phyloP scores from a whole-genome alignment of 2,113 vertebrate genomes.

The Ctenodactylus gundi region DNA sequence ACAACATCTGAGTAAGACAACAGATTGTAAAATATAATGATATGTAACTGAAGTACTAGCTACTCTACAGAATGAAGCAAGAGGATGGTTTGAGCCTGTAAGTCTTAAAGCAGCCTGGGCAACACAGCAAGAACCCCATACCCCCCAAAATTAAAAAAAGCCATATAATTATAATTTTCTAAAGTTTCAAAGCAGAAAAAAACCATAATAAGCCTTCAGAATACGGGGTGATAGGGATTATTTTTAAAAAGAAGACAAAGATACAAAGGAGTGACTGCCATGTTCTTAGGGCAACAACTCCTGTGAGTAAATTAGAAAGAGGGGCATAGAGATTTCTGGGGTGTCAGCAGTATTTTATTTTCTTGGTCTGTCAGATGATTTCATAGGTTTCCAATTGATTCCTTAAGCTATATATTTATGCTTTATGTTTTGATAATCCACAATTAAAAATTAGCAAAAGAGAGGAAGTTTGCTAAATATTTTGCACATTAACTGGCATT shows the following conservation, averaged over 20 bases:
- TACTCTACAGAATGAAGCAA: background rate
- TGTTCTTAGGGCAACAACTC: background rate
- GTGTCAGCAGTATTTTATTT: background rate
- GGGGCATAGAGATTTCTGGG: background rate
- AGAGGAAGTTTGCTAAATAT: background rate
- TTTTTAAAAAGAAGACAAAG: background rate
- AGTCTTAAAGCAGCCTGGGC: background rate
- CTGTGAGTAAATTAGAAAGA: background rate
- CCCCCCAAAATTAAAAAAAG: background rate
- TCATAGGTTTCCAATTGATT: background rate
- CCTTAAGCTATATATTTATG: background rate
- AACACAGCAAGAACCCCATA: background rate
- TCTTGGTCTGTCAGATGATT: background rate
- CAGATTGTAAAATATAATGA: background rate
- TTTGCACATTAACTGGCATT: background rate
- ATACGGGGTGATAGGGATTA: background rate
- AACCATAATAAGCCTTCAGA: conserved; percentile 8
- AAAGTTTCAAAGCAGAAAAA: background rate
- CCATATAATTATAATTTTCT: background rate
- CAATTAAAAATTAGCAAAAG: background rate
- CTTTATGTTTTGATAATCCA: background rate
- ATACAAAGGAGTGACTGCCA: background rate
- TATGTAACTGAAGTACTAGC: background rate
- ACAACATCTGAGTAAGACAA: background rate
- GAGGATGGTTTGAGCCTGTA: background rate